These are phyloP conservation scores for Drosophila setosimentum DNA, from an alignment of 2,888 invertebrate species.

Conservation along the genomic window DNA sequence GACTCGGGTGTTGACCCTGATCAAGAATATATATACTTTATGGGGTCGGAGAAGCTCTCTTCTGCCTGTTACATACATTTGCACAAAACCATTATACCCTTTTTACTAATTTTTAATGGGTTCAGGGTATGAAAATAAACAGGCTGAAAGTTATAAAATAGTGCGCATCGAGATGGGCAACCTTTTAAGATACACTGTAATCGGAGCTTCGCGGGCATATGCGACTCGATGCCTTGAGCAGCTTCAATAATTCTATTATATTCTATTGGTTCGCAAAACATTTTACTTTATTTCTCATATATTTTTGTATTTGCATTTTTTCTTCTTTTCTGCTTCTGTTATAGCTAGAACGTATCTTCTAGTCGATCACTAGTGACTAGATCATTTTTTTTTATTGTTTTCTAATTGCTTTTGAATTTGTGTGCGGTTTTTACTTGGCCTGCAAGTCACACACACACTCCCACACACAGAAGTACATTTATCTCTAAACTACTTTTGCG, in stretches of 20 bases:
- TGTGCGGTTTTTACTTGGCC: constrained; percentile 43
- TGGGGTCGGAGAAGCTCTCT: too few relatives aligned
- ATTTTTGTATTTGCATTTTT: neutral
- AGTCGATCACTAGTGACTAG: constrained; percentile 6
- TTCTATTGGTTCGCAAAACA: neutral
- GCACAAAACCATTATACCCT: too few relatives aligned
- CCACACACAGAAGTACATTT: constrained; percentile 6
- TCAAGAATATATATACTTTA: too few relatives aligned
- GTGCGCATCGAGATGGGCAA: constrained; percentile 45
- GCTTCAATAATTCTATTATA: too few relatives aligned
- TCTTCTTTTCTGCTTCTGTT: neutral
- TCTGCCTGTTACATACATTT: too few relatives aligned
- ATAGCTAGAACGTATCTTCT: neutral
- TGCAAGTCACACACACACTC: constrained; percentile 33
- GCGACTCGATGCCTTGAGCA: neutral
- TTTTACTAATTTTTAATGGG: too few relatives aligned
- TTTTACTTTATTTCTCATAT: neutral
- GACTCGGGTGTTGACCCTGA: too few relatives aligned
- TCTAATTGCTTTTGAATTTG: constrained; percentile 40
- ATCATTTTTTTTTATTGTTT: constrained; percentile 4
- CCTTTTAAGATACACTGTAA: constrained; percentile 18
- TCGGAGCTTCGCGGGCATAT: neutral
- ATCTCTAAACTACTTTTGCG: constrained; percentile 50
- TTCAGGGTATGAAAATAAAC: too few relatives aligned
- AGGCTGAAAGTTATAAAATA: constrained; percentile 35